Percentiles rank a stretch among this genome's conserved stretches.
phyloP scores from a whole-genome alignment of 2,888 invertebrate genomes.

The Drosophila robusta region DNA sequence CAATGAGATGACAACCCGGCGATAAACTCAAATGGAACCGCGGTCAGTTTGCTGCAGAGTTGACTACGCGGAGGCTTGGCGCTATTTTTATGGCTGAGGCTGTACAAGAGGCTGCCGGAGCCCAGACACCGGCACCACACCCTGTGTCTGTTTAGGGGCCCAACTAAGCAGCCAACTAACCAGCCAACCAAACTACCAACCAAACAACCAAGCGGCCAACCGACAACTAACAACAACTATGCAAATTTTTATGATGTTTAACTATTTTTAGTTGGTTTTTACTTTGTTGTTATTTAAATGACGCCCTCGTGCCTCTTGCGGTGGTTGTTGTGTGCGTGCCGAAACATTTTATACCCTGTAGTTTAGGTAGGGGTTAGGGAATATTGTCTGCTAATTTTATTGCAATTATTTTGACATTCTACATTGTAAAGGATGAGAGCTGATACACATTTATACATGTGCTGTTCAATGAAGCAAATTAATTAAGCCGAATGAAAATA shows the following conservation, averaged over 20 bases:
- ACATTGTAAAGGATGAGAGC: neutral
- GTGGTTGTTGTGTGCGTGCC: constrained; percentile 37
- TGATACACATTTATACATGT: neutral
- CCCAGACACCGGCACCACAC: constrained; percentile 40
- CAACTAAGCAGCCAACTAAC: constrained; percentile 20
- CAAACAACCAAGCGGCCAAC: constrained; percentile 61
- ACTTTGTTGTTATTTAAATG: constrained; percentile 78
- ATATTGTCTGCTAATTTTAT: neutral
- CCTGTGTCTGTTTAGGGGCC: constrained; percentile 40
- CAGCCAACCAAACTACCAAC: constrained; percentile 45
- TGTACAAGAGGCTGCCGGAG: constrained; percentile 28
- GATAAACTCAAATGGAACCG: constrained; percentile 59
- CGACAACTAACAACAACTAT: constrained; percentile 77
- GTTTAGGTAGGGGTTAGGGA: neutral
- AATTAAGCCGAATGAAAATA: no score
- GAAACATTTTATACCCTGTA: constrained; percentile 35
- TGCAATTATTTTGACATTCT: neutral
- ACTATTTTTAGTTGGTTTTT: constrained; percentile 77
- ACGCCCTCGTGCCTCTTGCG: constrained; percentile 59
- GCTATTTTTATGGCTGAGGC: constrained; percentile 67
- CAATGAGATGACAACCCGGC: constrained; percentile 67
- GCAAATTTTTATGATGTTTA: constrained; percentile 79
- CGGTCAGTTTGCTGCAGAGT: constrained; percentile 20
- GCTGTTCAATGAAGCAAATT: no score
- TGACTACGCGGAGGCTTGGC: constrained; percentile 61